Evolutionary conservation across 2,113 vertebrate species (phyloP).

Genomic region (Ovis canadensis): DNA sequence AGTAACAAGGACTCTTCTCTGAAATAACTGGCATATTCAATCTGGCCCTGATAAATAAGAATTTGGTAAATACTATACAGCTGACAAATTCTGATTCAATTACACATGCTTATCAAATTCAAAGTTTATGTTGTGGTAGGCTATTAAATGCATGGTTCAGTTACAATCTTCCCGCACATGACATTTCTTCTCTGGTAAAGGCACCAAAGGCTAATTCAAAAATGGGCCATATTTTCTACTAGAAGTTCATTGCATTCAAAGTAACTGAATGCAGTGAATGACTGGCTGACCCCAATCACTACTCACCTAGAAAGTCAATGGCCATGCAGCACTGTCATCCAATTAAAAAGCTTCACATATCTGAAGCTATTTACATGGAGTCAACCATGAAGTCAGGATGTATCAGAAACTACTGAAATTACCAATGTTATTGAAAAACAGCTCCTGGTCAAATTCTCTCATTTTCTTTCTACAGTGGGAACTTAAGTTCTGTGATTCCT

Average conservation of each 20-base stretch:
- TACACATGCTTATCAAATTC: not conserved
- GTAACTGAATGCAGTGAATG: not conserved
- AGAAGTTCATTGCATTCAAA: slow-evolving; percentile 26
- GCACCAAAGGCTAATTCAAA: not conserved
- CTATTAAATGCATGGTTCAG: not conserved
- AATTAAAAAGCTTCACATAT: not conserved
- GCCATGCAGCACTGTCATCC: not conserved
- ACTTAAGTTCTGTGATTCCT: not conserved
- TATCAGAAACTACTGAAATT: not conserved
- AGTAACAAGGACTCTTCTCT: not conserved
- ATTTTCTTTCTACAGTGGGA: not conserved
- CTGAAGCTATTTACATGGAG: not conserved
- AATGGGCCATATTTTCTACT: not conserved
- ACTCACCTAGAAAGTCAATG: not conserved
- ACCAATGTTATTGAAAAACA: not conserved
- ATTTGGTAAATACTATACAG: not conserved
- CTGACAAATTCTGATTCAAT: not conserved
- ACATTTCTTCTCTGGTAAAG: not conserved
- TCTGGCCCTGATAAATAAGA: not conserved
- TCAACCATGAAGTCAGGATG: not conserved
- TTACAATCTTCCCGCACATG: not conserved
- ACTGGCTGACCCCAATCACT: not conserved
- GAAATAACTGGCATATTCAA: not conserved
- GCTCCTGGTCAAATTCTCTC: not conserved
- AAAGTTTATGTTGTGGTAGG: not conserved